Conservation (phyloP, 2,797 vertebrate genomes). For the Orientallactaga sibirica region DNA sequence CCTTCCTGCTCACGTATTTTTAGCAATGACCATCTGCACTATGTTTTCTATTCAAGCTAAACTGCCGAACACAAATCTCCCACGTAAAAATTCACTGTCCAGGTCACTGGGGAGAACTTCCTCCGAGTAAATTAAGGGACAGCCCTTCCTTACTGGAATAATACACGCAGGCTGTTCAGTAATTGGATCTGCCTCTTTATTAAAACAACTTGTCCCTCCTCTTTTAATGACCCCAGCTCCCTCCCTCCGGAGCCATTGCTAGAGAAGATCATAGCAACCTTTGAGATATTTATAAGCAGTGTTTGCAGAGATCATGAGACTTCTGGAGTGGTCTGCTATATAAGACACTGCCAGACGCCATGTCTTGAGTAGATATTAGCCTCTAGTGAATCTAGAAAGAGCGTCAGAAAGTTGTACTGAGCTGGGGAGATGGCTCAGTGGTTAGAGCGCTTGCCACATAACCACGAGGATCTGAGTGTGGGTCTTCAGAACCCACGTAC, state of each 20-base stretch:
- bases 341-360: conserved; percentile 24
- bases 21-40: not conserved
- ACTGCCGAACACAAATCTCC: not conserved
- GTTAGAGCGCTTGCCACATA: not conserved
- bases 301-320: conserved; percentile 64
- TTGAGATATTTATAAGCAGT: conserved; percentile 74
- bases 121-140: conserved; percentile 24
- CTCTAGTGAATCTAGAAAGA: not conserved
- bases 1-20: not conserved
- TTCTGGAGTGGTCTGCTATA: conserved; percentile 47
- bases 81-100: conserved; percentile 33
- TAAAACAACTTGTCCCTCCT: conserved; percentile 65
- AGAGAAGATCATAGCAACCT: conserved; percentile 76
- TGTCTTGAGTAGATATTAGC: not conserved
- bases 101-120: not conserved
- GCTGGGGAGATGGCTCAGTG: not conserved
- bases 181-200: conserved; percentile 66
- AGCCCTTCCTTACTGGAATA: conserved; percentile 40
- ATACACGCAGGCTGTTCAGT: not conserved
- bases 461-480: not conserved
- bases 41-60: conserved; percentile 36
- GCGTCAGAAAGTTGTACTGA: too few relatives aligned
- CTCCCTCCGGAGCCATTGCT: conserved; percentile 65
- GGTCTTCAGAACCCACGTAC: too few relatives aligned
- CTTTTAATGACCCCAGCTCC: conserved; percentile 67